Evolutionary conservation across 2,888 invertebrate species (phyloP).

Genomic region (Argyresthia goedartella): DNA sequence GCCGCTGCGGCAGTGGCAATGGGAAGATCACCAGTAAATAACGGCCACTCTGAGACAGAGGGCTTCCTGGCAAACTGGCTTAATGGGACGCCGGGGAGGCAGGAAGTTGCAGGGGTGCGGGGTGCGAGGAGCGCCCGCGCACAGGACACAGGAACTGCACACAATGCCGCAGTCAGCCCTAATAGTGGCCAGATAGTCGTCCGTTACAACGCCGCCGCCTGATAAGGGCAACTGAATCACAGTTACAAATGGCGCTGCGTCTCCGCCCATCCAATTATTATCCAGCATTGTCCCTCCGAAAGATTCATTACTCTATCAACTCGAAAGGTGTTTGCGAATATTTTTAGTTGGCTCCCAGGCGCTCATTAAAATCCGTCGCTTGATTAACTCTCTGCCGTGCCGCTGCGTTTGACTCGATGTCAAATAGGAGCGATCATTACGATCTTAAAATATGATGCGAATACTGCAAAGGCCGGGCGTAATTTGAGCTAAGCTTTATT

Average conservation of each 20-base stretch:
- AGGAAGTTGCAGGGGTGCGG: constrained; percentile 12
- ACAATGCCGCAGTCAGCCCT: constrained; percentile 9
- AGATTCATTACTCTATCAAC: constrained; percentile 1
- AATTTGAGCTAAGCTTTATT: constrained; percentile 23
- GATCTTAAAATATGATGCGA: neutral
- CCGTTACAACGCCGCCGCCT: constrained; percentile 8
- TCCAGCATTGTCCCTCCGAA: constrained; percentile 4
- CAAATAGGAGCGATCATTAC: neutral
- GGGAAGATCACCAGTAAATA: constrained; percentile 52
- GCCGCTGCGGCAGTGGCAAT: neutral
- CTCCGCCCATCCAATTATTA: constrained; percentile 12
- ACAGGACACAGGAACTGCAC: constrained; percentile 10
- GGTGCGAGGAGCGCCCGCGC: constrained; percentile 10
- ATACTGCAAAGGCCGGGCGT: neutral
- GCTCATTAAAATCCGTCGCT: constrained; percentile 6
- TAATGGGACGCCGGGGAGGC: constrained; percentile 13
- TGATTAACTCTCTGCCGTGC: constrained; percentile 1
- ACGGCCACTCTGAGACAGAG: constrained; percentile 45
- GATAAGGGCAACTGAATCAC: constrained; percentile 8
- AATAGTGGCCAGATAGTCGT: constrained; percentile 10
- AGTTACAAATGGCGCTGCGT: constrained; percentile 12
- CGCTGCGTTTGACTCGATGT: constrained; percentile 4
- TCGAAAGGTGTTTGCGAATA: neutral
- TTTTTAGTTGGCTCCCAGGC: neutral
- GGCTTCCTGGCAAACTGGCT: constrained; percentile 42